Evolutionary conservation across 2,888 invertebrate species (phyloP).

Genomic region (Zele albiditarsus): DNA sequence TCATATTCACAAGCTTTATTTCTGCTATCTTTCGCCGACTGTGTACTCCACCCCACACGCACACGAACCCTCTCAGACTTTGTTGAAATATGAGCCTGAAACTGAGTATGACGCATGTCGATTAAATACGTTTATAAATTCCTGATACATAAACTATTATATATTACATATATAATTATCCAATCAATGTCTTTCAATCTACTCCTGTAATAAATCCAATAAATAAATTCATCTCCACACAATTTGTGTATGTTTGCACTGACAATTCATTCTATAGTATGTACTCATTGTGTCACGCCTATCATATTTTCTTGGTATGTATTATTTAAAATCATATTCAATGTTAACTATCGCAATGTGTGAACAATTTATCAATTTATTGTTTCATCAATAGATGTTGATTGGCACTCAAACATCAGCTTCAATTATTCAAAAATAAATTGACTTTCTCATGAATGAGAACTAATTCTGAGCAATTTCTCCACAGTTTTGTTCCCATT

Average conservation of each 20-base stretch:
- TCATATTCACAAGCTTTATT: constrained; percentile 1
- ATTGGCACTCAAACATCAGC: neutral
- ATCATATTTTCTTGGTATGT: neutral
- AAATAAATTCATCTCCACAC: neutral
- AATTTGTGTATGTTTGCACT: neutral
- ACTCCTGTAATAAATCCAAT: neutral
- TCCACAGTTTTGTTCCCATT: neutral
- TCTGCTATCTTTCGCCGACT: neutral
- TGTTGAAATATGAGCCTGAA: neutral
- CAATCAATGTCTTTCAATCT: too few relatives aligned
- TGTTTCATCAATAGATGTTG: neutral
- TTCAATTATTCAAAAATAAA: neutral
- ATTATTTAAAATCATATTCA: neutral
- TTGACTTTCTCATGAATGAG: neutral
- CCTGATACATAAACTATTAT: too few relatives aligned
- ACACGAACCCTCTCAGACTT: neutral
- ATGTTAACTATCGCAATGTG: neutral
- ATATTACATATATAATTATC: too few relatives aligned
- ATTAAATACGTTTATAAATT: neutral
- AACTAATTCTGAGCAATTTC: neutral
- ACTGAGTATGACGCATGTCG: neutral
- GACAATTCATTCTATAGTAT: neutral
- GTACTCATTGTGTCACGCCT: neutral
- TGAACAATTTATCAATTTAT: neutral
- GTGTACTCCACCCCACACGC: neutral